Conservation (phyloP, 1,140 invertebrate species). For the Whitmania pigra region DNA sequence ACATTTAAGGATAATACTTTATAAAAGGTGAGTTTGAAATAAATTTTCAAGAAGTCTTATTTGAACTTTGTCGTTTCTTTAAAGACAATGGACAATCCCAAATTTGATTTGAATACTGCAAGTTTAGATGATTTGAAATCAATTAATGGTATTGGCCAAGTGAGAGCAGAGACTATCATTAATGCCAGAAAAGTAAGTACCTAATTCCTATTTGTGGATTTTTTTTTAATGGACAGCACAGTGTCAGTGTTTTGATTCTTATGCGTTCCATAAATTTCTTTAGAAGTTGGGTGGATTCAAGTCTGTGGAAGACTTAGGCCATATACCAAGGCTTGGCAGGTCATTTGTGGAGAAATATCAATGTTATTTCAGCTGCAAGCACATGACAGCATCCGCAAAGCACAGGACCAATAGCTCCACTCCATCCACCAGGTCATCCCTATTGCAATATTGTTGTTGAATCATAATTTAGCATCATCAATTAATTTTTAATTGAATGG, state of each 20-base stretch:
- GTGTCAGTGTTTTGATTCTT: slow-evolving; percentile 12
- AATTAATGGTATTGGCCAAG: slow-evolving; percentile 38
- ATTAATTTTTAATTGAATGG: too few species aligned
- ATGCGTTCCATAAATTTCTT: slow-evolving; percentile 20
- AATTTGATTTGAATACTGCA: slow-evolving; percentile 45
- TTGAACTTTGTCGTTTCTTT: slow-evolving; percentile 49
- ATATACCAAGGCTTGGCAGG: slow-evolving; percentile 40
- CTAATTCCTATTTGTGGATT: not conserved
- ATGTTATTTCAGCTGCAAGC: slow-evolving; percentile 32
- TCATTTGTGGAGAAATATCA: slow-evolving; percentile 40
- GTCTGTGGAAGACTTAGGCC: slow-evolving; percentile 36
- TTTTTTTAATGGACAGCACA: not conserved
- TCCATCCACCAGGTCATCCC: not conserved
- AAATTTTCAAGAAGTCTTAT: too few species aligned
- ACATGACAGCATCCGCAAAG: slow-evolving; percentile 23
- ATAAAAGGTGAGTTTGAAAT: too few species aligned
- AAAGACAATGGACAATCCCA: slow-evolving; percentile 73
- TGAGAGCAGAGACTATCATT: slow-evolving; percentile 43
- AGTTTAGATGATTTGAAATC: slow-evolving; percentile 38
- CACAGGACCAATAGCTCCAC: not conserved
- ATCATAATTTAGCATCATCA: too few species aligned
- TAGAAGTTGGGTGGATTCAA: slow-evolving; percentile 40
- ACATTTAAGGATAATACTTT: too few species aligned
- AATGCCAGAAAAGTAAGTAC: slow-evolving; percentile 40
- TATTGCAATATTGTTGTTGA: not conserved